Evolutionary conservation across 2,113 vertebrate genomes (phyloP).

Genomic region (Crocuta crocuta): DNA sequence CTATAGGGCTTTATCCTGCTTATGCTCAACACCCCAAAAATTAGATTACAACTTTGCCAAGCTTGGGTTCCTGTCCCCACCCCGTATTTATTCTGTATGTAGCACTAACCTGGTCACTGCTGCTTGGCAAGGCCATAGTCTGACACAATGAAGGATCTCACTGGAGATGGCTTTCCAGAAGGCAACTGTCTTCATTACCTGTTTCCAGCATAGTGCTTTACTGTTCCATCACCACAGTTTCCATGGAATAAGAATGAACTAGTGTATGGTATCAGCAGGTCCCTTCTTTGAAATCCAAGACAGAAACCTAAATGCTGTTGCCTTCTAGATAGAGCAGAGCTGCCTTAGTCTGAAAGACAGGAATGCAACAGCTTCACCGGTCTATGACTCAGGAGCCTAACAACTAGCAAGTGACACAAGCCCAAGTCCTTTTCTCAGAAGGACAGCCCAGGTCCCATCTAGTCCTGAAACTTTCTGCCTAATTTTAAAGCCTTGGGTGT

Average conservation of each 20-base stretch:
- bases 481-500: neutral
- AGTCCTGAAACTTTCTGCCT: neutral
- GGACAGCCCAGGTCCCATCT: neutral
- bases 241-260: neutral
- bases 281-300: neutral
- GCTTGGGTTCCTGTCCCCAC: neutral
- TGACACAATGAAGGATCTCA: neutral
- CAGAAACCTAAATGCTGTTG: neutral
- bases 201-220: neutral
- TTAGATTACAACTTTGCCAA: neutral
- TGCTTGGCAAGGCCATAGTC: neutral
- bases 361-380: neutral
- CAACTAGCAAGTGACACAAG: neutral
- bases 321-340: neutral
- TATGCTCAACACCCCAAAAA: conserved; percentile 18
- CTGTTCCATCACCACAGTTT: neutral
- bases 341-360: neutral
- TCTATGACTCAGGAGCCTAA: neutral
- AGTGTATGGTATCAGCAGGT: neutral
- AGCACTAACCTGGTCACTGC: neutral
- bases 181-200: neutral
- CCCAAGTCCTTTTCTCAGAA: neutral
- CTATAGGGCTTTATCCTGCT: neutral
- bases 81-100: neutral
- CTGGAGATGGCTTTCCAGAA: neutral